phyloP scores from a whole-genome alignment of 2,888 invertebrate genomes.

The Mamestra brassicae region DNA sequence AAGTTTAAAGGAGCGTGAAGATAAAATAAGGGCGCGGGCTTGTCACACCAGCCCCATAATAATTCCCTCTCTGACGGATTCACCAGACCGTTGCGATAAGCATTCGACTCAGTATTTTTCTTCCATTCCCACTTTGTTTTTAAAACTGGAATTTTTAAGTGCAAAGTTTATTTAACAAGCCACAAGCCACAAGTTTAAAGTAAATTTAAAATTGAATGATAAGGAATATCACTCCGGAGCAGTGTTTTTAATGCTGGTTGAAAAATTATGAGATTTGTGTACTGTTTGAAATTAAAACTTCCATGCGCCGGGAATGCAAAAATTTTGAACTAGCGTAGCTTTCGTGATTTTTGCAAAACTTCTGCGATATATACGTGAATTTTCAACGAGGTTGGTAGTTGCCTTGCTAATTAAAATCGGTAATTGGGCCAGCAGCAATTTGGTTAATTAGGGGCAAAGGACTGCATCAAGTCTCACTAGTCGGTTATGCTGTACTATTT shows the following conservation, averaged over 20 bases:
- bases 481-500: background rate
- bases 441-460: constrained; percentile 19
- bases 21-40: constrained; percentile 46
- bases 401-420: constrained; percentile 31
- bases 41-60: constrained; percentile 46
- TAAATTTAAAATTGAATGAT: constrained; percentile 49
- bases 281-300: constrained; percentile 25
- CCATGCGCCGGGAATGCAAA: constrained; percentile 4
- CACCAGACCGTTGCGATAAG: constrained; percentile 60
- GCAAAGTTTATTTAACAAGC: constrained; percentile 51
- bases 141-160: constrained; percentile 42
- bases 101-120: constrained; percentile 51
- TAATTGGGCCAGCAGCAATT: constrained; percentile 25
- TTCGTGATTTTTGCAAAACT: constrained; percentile 19
- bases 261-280: constrained; percentile 29
- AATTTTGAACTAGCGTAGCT: background rate
- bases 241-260: constrained; percentile 27
- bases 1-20: constrained; percentile 54
- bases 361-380: constrained; percentile 2
- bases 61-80: constrained; percentile 57
- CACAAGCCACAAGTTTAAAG: constrained; percentile 36
- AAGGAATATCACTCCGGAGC: constrained; percentile 34
- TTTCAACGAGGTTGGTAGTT: constrained; percentile 3
- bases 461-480: background rate
- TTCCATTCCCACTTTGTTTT: constrained; percentile 34